These are phyloP conservation scores for Tragelaphus strepsiceros DNA, from an alignment of 2,113 vertebrate species.

Conservation along the genomic window DNA sequence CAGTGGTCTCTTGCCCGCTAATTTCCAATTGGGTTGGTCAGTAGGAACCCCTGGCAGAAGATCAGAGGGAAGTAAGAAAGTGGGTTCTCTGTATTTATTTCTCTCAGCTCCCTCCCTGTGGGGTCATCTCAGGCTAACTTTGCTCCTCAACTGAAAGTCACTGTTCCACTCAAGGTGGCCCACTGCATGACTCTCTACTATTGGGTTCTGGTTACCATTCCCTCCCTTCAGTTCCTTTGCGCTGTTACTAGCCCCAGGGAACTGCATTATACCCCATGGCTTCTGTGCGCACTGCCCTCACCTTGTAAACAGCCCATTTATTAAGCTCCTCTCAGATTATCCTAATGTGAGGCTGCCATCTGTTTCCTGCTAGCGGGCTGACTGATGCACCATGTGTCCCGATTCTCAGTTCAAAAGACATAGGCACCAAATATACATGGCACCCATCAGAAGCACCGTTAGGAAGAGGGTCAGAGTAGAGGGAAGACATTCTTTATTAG, in stretches of 20 bases:
- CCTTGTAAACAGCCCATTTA: slow-evolving; percentile 41
- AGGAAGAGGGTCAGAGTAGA: not conserved
- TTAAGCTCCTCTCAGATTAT: slow-evolving; percentile 23
- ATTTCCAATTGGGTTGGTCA: not conserved
- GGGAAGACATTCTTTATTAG: not conserved
- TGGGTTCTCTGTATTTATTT: not conserved
- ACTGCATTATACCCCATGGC: not conserved
- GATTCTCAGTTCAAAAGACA: slow-evolving; percentile 39
- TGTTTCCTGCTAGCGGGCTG: slow-evolving; percentile 35
- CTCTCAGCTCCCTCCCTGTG: not conserved
- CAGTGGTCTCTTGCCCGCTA: not conserved
- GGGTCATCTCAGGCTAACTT: not conserved
- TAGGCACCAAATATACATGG: not conserved
- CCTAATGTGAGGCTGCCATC: slow-evolving; percentile 33
- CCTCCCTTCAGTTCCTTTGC: not conserved
- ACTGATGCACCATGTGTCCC: not conserved
- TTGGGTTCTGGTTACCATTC: not conserved
- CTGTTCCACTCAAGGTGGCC: not conserved
- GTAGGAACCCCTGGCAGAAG: not conserved
- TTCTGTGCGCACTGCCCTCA: not conserved
- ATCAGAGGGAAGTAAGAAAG: not conserved
- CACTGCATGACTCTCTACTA: not conserved
- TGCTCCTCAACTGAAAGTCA: not conserved
- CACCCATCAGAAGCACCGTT: not conserved
- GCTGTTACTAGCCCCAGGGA: not conserved